phyloP scores from a whole-genome alignment of 2,797 vertebrate species.

The Hydrocynus forskahlii region DNA sequence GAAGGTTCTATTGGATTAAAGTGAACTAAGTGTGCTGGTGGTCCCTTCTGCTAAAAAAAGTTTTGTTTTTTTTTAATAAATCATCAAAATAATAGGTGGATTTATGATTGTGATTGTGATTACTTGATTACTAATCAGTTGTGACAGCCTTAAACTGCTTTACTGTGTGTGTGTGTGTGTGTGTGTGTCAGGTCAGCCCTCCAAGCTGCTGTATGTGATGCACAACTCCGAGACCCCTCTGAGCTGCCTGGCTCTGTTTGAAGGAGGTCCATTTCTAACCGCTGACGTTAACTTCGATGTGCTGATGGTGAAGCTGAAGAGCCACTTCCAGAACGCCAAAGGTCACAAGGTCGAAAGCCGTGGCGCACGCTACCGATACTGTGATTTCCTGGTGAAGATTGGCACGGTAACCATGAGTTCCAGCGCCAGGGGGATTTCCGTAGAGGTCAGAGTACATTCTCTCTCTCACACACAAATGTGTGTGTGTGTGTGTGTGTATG shows the following conservation, averaged over 20 bases:
- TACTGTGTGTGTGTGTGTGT: background rate
- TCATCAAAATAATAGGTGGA: no score
- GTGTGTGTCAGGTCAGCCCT: slow-evolving; percentile 83
- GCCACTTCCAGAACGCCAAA: slow-evolving; percentile 97
- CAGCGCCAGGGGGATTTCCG: slow-evolving; percentile 92
- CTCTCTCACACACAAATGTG: no score
- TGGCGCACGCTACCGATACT: slow-evolving; percentile 92
- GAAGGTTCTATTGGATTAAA: no score
- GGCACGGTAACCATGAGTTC: slow-evolving; percentile 94
- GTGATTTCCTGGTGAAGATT: slow-evolving; percentile 95
- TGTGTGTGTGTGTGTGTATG: no score
- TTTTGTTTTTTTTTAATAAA: no score
- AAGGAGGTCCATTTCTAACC: slow-evolving; percentile 90
- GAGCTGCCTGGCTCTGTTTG: slow-evolving; percentile 93
- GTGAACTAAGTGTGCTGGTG: no score
- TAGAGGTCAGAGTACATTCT: slow-evolving; percentile 82
- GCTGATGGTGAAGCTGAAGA: slow-evolving; percentile 97
- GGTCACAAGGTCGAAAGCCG: slow-evolving; percentile 96
- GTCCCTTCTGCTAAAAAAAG: no score
- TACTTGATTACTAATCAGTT: no score
- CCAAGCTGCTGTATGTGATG: slow-evolving; percentile 97
- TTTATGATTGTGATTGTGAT: no score
- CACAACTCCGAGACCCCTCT: slow-evolving; percentile 94
- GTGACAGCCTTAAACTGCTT: no score
- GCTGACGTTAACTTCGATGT: slow-evolving; percentile 94